Base-by-base conservation (phyloP, 2,888 invertebrate genomes). In the Rutpela maculata region DNA sequence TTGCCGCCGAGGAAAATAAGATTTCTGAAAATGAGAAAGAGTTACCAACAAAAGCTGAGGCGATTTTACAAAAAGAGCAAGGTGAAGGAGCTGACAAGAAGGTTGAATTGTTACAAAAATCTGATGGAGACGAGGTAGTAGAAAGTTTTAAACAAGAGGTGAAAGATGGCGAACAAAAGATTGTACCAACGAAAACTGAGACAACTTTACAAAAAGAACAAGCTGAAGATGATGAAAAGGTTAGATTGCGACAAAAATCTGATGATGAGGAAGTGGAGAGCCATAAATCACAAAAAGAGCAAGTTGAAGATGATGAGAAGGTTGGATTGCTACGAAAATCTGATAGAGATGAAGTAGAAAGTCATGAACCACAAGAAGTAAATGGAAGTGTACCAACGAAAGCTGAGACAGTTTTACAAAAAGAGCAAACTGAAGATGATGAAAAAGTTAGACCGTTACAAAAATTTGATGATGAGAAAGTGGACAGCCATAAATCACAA, bases 1-100 rank as follows among this genome's bases (percentile, higher is more conserved):
- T 84, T 26, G 78, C 78, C n/a, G 78, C 78, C n/a, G 55, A 55
- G 2, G 60, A 70, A 18, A 18, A 35, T n/a, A 65, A 22, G 18
- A 55, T 2, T 12, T 26, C 19, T 4, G 63, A 31, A 26, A n/a
- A 62, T 6, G 26, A 31, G 3, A 18, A 0, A 7, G n/a, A 59
- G 15, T 17, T 70, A 60, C 70, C 70, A n/a, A 70, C n/a, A 17
- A 70, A 22, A 26, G n/a, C 31, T 0, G 70, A 70, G 35, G 70
- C 26, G 10, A 6, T 22, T 38, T 50, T 55, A 59, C 19, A 59
- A 50, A 55, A 67, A 15, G 9, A 43, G 2, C 38, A 38, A 18
- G 1, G 6, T 35, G 31, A 35, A 35, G 17, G 63, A 38, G 9
- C 0, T 35, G 31, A 6, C 31, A 35, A 35, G 6, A 26, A 60